Evolutionary conservation across 1,140 invertebrate genomes (phyloP).

Genomic region (Streblospio benedicti): DNA sequence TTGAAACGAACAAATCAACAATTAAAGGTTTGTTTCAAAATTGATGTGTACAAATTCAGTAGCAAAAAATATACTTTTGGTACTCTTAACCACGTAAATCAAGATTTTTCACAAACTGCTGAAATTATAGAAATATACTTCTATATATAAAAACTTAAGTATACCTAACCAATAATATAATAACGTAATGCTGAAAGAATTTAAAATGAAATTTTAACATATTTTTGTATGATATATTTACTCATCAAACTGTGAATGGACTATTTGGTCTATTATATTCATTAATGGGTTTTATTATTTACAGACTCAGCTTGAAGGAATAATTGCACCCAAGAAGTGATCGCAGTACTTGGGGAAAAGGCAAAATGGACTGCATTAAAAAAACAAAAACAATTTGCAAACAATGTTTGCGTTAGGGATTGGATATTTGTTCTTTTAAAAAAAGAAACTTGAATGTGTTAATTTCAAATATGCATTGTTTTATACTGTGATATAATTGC

Average conservation of each 20-base stretch:
- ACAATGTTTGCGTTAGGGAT: too few relatives aligned
- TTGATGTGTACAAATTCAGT: conserved; percentile 3
- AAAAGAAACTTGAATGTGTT: too few relatives aligned
- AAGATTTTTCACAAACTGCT: too few relatives aligned
- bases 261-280: conserved; percentile 14
- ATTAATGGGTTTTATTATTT: conserved; percentile 40
- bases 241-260: background rate
- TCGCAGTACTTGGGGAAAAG: too few relatives aligned
- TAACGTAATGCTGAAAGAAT: background rate
- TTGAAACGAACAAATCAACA: conserved; percentile 88
- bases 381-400: too few relatives aligned
- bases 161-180: background rate
- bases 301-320: conserved; percentile 80
- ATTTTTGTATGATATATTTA: conserved; percentile 15
- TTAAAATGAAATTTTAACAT: conserved; percentile 7
- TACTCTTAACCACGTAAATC: background rate
- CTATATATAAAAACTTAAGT: background rate
- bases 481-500: too few relatives aligned
- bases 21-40: conserved; percentile 60
- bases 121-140: background rate
- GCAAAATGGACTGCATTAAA: too few relatives aligned
- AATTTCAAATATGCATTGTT: too few relatives aligned
- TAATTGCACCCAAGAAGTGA: conserved; percentile 83
- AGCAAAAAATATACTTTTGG: background rate
- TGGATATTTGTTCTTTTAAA: too few relatives aligned